Evolutionary conservation across 2,888 invertebrate species (phyloP).

Genomic region (Thysanoteuthis rhombus): DNA sequence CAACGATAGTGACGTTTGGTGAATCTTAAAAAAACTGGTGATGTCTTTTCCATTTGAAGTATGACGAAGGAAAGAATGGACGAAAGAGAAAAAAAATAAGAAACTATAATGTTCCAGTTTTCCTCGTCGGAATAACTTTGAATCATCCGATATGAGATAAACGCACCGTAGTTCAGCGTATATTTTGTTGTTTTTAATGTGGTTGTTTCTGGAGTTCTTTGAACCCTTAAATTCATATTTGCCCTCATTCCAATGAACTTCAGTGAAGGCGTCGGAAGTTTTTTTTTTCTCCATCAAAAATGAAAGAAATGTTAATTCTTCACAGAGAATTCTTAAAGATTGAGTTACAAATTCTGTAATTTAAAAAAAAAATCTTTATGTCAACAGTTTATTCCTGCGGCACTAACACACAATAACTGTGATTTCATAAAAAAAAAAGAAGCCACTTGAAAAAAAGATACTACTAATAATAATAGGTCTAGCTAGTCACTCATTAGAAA

Average conservation of each 20-base stretch:
- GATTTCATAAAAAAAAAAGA: neutral
- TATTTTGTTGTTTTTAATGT: neutral
- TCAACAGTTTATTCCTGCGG: neutral
- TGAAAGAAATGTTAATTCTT: neutral
- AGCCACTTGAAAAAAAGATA: neutral
- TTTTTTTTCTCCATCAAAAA: neutral
- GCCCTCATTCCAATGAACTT: neutral
- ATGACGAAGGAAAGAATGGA: neutral
- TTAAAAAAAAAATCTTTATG: neutral
- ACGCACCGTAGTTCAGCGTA: neutral
- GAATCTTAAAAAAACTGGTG: no score
- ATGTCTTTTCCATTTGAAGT: neutral
- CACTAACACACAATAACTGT: neutral
- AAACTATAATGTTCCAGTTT: neutral
- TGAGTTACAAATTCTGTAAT: neutral
- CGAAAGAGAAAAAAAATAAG: neutral
- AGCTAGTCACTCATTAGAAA: no score
- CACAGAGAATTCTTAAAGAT: neutral
- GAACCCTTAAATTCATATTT: neutral
- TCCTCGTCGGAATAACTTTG: neutral
- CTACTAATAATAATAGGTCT: neutral
- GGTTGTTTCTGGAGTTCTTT: neutral
- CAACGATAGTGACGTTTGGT: no score
- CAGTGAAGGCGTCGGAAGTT: neutral
- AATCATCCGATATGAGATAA: neutral